These are phyloP conservation scores for Luidia sarsii DNA, from an alignment of 53 echinoderm and acorn worm genomes.

Conservation along the genomic window DNA sequence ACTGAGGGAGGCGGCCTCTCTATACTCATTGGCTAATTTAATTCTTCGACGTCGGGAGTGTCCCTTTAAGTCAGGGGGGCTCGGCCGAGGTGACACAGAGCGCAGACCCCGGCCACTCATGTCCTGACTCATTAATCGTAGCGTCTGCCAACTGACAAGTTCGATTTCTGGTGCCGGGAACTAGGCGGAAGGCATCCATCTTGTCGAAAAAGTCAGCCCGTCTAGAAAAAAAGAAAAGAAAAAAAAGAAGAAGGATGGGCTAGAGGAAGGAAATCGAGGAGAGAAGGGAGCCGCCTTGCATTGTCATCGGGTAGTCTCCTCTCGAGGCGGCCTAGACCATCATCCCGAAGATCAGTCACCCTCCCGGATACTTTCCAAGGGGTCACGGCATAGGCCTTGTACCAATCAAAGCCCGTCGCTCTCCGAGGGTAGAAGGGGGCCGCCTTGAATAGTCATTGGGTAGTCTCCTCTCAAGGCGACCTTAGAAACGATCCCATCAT, in stretches of 20 bases:
- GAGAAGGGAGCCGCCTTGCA: conserved; percentile 38
- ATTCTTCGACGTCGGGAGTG: background rate
- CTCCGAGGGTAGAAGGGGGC: no score
- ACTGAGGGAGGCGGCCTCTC: no score
- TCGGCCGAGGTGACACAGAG: conserved; percentile 19
- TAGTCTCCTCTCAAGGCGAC: background rate
- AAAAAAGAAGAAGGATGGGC: conserved; percentile 35
- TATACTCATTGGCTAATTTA: no score
- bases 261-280: conserved; percentile 48
- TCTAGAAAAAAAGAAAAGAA: no score
- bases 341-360: no score
- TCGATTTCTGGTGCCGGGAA: conserved; percentile 29
- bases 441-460: conserved; percentile 33
- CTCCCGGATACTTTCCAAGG: no score
- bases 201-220: conserved; percentile 31
- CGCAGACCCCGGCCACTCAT: conserved; percentile 25
- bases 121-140: conserved; percentile 50
- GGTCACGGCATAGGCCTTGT: no score
- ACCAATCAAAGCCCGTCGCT: no score
- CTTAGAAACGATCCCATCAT: no score
- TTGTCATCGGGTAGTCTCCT: conserved; percentile 9
- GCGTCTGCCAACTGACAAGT: conserved; percentile 33
- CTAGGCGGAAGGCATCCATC: conserved; percentile 32
- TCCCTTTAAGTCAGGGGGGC: conserved; percentile 29
- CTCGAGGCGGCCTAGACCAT: background rate